phyloP scores from a whole-genome alignment of 37 sponge, comb jelly and placozoan genomes.

The Cladorhizidae sp. region DNA sequence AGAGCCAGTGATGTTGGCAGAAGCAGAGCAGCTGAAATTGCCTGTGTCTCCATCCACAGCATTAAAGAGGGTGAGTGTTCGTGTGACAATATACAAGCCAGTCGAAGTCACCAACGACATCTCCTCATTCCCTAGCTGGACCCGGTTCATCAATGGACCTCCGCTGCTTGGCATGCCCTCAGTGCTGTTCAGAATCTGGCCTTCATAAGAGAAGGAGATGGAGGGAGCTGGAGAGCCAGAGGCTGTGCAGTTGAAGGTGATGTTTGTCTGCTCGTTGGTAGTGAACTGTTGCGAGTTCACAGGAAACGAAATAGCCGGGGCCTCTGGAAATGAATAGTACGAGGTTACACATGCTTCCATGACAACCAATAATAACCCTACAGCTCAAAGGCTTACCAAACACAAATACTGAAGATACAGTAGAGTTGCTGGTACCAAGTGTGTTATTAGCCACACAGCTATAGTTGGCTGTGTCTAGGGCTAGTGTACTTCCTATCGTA shows the following conservation, averaged over 20 bases:
- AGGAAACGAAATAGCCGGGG: neutral
- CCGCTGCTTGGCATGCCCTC: neutral
- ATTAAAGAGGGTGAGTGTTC: constrained; percentile 34
- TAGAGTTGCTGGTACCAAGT: neutral
- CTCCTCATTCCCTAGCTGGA: neutral
- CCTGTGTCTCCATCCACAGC: constrained; percentile 38
- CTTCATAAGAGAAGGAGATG: constrained; percentile 38
- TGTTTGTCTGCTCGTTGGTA: constrained; percentile 25
- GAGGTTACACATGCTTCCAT: neutral
- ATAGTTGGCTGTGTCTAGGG: constrained; percentile 44
- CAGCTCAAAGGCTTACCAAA: constrained; percentile 13
- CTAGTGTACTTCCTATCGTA: constrained; percentile 13
- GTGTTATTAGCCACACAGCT: constrained; percentile 32
- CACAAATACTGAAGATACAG: constrained; percentile 3
- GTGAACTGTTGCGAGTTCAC: neutral
- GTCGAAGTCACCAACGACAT: neutral
- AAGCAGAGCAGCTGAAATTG: constrained; percentile 39
- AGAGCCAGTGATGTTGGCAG: neutral
- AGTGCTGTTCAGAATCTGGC: neutral
- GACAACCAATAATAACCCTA: no score
- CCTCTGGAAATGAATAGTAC: neutral
- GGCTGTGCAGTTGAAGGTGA: constrained; percentile 55
- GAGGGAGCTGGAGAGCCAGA: constrained; percentile 63
- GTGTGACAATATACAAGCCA: constrained; percentile 13
- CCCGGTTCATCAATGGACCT: neutral